Evolutionary conservation across 2,888 invertebrate genomes (phyloP).

Genomic region (Allacma fusca): DNA sequence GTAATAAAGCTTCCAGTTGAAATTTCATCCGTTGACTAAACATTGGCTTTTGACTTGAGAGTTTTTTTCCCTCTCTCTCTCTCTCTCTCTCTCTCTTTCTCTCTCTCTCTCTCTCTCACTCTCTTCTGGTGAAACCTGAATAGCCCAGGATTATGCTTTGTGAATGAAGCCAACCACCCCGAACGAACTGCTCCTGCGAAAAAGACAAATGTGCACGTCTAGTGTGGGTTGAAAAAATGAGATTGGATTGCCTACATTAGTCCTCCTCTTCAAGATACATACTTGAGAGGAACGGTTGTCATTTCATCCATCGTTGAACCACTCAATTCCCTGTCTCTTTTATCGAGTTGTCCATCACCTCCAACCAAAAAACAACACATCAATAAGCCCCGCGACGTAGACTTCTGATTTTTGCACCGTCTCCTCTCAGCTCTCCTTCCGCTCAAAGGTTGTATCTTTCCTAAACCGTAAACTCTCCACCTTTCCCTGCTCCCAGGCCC

Average conservation of each 20-base stretch:
- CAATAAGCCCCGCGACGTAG: not conserved
- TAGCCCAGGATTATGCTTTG: not conserved
- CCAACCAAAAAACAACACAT: constrained; percentile 16
- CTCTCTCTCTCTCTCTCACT: not conserved
- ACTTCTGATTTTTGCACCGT: not conserved
- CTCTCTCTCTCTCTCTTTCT: not conserved
- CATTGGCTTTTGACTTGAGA: not conserved
- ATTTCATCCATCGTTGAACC: constrained; percentile 16
- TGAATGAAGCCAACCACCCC: constrained; percentile 6
- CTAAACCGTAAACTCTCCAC: too few species aligned
- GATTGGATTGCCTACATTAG: constrained; percentile 30
- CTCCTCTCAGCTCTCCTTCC: too few species aligned
- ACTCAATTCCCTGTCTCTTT: constrained; percentile 4
- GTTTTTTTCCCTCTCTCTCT: not conserved
- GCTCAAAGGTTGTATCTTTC: too few species aligned
- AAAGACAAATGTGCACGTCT: constrained; percentile 18
- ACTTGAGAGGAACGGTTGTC: not conserved
- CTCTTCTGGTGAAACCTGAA: constrained; percentile 6
- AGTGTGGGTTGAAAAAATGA: constrained; percentile 18
- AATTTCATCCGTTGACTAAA: constrained; percentile 20
- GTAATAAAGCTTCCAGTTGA: constrained; percentile 17
- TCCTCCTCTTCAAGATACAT: too few species aligned
- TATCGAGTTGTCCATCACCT: constrained; percentile 23
- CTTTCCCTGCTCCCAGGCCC: too few species aligned
- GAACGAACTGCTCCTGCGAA: constrained; percentile 20